These are phyloP conservation scores for Aphodius sticticus DNA, from an alignment of 2,888 invertebrate genomes.

Conservation along the genomic window DNA sequence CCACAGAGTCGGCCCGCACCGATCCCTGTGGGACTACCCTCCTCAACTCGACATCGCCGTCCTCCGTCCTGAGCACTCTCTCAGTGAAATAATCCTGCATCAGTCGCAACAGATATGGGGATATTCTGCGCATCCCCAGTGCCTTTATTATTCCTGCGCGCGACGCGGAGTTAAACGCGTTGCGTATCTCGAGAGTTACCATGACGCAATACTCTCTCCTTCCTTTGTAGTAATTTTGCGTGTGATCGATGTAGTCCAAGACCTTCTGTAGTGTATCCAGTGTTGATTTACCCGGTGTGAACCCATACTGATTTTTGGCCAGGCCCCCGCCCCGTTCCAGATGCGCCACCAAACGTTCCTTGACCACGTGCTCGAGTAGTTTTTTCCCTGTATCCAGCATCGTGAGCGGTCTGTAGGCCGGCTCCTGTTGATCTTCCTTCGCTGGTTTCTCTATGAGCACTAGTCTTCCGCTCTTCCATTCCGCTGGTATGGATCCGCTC, in stretches of 20 bases:
- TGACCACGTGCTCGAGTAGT: neutral
- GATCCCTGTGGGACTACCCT: neutral
- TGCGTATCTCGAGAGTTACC: neutral
- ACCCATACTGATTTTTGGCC: neutral
- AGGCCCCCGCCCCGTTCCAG: neutral
- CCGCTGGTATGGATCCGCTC: neutral
- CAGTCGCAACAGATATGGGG: neutral
- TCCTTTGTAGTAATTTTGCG: neutral
- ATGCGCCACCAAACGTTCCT: neutral
- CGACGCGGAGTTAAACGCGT: neutral
- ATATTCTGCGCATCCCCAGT: neutral
- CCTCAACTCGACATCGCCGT: neutral
- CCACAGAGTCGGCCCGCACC: constrained; percentile 5
- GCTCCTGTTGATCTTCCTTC: neutral
- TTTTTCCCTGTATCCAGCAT: neutral
- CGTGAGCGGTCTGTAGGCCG: neutral
- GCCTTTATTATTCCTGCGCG: neutral
- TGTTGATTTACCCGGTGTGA: neutral
- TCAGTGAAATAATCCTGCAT: neutral
- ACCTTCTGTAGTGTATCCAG: too few relatives aligned
- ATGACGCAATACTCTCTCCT: neutral
- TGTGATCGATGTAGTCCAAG: too few relatives aligned
- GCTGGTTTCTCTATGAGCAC: neutral
- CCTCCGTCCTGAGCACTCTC: neutral
- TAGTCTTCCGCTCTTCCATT: neutral